These are phyloP conservation scores for Lepidocyrtinus sp. DNA, from an alignment of 2,888 invertebrate species.

Conservation along the genomic window DNA sequence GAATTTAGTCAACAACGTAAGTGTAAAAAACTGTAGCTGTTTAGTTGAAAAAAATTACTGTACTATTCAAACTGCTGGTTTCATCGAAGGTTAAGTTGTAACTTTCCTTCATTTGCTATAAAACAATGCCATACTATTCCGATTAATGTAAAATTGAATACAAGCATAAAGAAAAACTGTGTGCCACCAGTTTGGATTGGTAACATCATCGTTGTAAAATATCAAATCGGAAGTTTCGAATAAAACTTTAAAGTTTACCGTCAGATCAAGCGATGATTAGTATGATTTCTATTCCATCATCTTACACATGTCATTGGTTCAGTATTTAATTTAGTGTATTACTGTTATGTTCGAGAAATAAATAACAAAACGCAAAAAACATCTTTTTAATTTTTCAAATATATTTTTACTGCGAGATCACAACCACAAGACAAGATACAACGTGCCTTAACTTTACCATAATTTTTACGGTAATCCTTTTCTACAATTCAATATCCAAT, in stretches of 20 bases:
- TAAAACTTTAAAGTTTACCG: too few relatives aligned
- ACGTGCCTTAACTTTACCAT: conserved; percentile 50
- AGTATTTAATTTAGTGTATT: too few relatives aligned
- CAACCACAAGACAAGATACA: conserved; percentile 69
- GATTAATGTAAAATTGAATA: conserved; percentile 3
- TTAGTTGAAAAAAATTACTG: conserved; percentile 35
- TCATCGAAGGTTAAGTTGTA: too few relatives aligned
- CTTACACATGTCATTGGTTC: too few relatives aligned
- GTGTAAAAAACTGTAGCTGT: conserved; percentile 44
- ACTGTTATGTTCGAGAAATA: too few relatives aligned
- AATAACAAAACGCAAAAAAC: conserved; percentile 16
- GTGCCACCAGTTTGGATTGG: conserved; percentile 18
- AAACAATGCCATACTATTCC: conserved; percentile 30
- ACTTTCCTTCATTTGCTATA: too few relatives aligned
- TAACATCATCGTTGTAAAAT: conserved; percentile 23
- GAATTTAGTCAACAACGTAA: conserved; percentile 49
- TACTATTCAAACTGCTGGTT: conserved; percentile 20
- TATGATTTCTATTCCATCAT: too few relatives aligned
- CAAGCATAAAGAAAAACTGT: neutral
- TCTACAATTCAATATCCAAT: too few relatives aligned
- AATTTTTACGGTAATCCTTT: too few relatives aligned
- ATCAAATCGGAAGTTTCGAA: conserved; percentile 30
- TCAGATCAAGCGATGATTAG: too few relatives aligned
- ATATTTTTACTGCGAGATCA: conserved; percentile 65
- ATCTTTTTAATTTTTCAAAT: conserved; percentile 16